Conservation (phyloP, 2,888 invertebrate species). For the Rhabditophanes sp. region DNA sequence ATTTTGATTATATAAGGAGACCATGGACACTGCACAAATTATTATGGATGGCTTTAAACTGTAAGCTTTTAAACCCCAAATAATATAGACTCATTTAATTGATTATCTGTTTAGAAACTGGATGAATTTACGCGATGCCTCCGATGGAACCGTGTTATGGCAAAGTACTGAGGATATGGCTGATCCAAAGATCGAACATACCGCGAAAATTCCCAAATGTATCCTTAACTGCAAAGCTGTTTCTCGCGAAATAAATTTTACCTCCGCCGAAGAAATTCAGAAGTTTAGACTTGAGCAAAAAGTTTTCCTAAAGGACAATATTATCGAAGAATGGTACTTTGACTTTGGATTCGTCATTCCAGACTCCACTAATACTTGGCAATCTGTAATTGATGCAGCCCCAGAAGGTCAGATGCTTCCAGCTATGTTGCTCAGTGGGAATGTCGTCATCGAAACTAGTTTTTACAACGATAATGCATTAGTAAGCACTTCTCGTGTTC, state of each 20-base stretch:
- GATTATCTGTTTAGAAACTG: slow-evolving; percentile 60
- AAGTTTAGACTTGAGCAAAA: slow-evolving; percentile 75
- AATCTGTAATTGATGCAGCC: slow-evolving; percentile 90
- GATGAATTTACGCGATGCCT: slow-evolving; percentile 91
- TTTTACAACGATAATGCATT: slow-evolving; percentile 85
- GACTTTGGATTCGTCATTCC: slow-evolving; percentile 98
- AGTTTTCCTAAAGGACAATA: slow-evolving; percentile 52
- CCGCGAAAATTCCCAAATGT: slow-evolving; percentile 83
- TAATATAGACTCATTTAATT: no score
- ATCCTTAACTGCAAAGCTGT: slow-evolving; percentile 71
- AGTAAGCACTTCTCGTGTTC: slow-evolving; percentile 80
- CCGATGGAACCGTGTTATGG: slow-evolving; percentile 81
- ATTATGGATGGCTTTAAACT: neutral
- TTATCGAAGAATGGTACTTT: slow-evolving; percentile 75
- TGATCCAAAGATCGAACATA: slow-evolving; percentile 36
- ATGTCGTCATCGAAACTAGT: slow-evolving; percentile 85
- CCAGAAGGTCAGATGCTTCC: slow-evolving; percentile 99
- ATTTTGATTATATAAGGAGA: neutral
- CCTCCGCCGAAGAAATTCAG: slow-evolving; percentile 69
- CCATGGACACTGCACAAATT: slow-evolving; percentile 1
- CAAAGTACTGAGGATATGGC: slow-evolving; percentile 83
- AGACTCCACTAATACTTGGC: slow-evolving; percentile 97
- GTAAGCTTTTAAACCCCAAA: neutral
- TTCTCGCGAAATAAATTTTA: slow-evolving; percentile 51
- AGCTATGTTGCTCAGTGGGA: slow-evolving; percentile 87